Evolutionary conservation across 1,140 invertebrate species (phyloP).

Genomic region (Cephus cinctus): DNA sequence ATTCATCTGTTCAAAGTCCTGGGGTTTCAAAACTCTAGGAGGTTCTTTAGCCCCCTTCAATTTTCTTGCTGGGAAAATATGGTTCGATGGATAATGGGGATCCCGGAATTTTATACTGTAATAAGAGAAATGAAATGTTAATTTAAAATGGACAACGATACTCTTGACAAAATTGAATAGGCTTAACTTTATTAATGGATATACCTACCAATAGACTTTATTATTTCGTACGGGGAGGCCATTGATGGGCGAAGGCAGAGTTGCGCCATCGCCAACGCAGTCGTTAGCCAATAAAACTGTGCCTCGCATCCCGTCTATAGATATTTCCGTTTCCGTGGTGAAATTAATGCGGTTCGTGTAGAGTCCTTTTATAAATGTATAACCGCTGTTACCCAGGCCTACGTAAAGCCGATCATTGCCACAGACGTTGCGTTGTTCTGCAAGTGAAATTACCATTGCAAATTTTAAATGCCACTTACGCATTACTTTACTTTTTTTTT

Average conservation of each 20-base stretch:
- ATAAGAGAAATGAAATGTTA: constrained; percentile 30
- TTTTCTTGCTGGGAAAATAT: constrained; percentile 75
- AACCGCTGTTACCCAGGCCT: constrained; percentile 65
- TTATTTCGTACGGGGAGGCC: constrained; percentile 61
- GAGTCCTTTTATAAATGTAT: constrained; percentile 68
- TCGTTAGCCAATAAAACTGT: constrained; percentile 70
- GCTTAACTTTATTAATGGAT: neutral
- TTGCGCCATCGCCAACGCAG: constrained; percentile 63
- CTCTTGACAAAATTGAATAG: neutral
- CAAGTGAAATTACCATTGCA: constrained; percentile 19
- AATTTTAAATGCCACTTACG: constrained; percentile 4
- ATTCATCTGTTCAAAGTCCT: constrained; percentile 70
- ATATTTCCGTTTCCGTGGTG: constrained; percentile 56
- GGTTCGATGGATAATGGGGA: constrained; percentile 74
- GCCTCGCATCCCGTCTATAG: constrained; percentile 73
- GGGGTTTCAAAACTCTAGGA: constrained; percentile 75
- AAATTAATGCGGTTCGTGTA: constrained; percentile 61
- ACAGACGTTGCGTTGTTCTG: constrained; percentile 63
- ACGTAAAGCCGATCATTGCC: constrained; percentile 84
- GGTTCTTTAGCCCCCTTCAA: constrained; percentile 72
- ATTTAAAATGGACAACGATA: neutral
- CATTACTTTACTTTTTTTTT: too few species aligned
- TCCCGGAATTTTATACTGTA: constrained; percentile 77
- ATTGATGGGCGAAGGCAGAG: constrained; percentile 69
- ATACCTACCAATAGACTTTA: constrained; percentile 53